A percentile compares a stretch with the other conserved stretches of the same genome.
These are phyloP conservation scores for Scaptomyza parva DNA, from an alignment of 2,888 invertebrate genomes.

Conservation along the genomic window DNA sequence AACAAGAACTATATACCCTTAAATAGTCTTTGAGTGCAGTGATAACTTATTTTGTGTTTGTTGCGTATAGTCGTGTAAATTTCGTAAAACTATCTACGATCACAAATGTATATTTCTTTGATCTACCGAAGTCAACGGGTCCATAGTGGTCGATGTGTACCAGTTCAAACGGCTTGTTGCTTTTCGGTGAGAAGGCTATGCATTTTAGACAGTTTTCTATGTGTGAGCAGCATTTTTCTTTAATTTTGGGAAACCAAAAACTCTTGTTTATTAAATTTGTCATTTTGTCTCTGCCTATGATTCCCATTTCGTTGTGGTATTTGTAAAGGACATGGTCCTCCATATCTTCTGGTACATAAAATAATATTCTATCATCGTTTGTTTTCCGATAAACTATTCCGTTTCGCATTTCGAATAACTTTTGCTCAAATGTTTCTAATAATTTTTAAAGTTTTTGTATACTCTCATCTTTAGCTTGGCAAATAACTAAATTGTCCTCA, in stretches of 20 bases:
- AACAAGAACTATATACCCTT: too few relatives aligned
- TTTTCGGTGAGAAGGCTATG: background rate
- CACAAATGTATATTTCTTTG: too few relatives aligned
- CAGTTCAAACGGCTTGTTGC: conserved; percentile 1
- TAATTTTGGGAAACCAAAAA: too few relatives aligned
- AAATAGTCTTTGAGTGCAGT: too few relatives aligned
- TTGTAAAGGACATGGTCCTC: background rate
- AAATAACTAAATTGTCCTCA: background rate
- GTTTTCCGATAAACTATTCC: background rate
- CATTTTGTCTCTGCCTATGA: background rate
- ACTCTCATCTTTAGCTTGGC: too few relatives aligned
- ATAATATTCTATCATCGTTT: too few relatives aligned
- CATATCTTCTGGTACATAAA: too few relatives aligned
- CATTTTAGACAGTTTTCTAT: background rate
- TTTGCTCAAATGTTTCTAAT: background rate
- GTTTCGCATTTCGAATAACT: background rate
- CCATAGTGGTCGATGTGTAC: too few relatives aligned
- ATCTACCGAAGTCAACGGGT: too few relatives aligned
- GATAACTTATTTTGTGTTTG: background rate
- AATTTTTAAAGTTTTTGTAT: background rate
- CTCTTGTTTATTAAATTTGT: too few relatives aligned
- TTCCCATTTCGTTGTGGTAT: background rate
- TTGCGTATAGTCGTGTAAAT: background rate
- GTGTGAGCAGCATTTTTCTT: too few relatives aligned
- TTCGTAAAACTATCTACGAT: background rate